Base-by-base conservation (phyloP, 1,140 invertebrate species). In the Penaeus vannamei region DNA sequence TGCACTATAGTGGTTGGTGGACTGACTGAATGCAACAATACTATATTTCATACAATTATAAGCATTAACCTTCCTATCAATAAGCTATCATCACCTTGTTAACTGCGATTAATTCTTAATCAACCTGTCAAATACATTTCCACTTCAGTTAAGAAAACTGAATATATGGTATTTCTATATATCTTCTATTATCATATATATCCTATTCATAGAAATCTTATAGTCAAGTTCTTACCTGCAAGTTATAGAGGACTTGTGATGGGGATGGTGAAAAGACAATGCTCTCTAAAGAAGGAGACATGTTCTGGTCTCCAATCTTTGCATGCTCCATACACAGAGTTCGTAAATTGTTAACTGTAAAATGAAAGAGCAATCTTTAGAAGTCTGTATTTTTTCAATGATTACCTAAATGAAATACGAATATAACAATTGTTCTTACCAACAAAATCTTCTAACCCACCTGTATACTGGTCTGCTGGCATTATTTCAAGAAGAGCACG, bases 401-500 rank as follows among this genome's bases (percentile, higher is more conserved):
- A 72, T 20, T 20, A 32, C 8, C 12, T 20, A 72, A 72, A n/a
- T 0, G 32, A 72, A 72, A 72, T 72, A 17, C 2, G 12, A 53
- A 53, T 53, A 53, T 53, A 53, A 12, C 14, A 17, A 53, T 53
- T 8, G 17, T 53, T 53, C 12, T 53, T 53, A 53, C 36, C 8
- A 42, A 53, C 53, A 53, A 53, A 53, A 53, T 17, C 53, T 53
- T 53, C 53, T 64, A 1, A 53, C 29, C 10, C 81, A 90, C 91
- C 95, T 10, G 96, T 97, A 72, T 95, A 93, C n/a, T 94, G 95
- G 94, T 98, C 97, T 89, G 97, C 96, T 76, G 98, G 98, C 93
- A 99, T 96, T 66, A 98, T 94, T 93, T 97, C 96, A n/a, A 99
- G 94, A 36, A 99, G 94, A 86, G 96, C 94, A 91, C 98, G 95